These are phyloP conservation scores for Dasyurus viverrinus DNA, from an alignment of 2,113 vertebrate genomes.

Conservation along the genomic window DNA sequence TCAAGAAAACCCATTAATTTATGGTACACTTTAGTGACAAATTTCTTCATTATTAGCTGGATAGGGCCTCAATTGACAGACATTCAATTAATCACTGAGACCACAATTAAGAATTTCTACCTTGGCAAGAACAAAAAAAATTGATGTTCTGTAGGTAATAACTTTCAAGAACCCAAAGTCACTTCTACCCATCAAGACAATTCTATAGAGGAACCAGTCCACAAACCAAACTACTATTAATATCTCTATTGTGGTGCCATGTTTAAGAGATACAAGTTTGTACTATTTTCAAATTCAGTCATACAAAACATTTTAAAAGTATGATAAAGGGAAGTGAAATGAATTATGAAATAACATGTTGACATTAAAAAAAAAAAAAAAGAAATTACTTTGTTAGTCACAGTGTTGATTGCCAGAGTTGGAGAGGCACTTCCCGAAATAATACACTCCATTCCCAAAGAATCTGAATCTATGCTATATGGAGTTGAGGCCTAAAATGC, in stretches of 20 bases:
- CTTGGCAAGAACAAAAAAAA: background rate
- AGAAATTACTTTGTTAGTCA: constrained; percentile 93
- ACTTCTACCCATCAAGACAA: background rate
- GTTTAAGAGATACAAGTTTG: constrained; percentile 36
- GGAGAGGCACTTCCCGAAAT: constrained; percentile 92
- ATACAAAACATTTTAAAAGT: constrained; percentile 43
- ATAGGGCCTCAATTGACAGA: background rate
- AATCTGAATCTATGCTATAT: constrained; percentile 92
- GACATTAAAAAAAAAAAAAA: constrained; percentile 36
- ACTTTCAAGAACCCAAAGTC: constrained; percentile 4
- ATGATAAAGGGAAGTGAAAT: constrained; percentile 64
- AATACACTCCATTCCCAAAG: constrained; percentile 93
- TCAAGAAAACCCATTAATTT: background rate
- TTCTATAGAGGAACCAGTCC: background rate
- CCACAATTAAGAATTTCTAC: background rate
- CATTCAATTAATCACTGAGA: background rate
- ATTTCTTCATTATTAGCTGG: background rate
- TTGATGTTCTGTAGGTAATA: constrained; percentile 8
- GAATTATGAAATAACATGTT: constrained; percentile 65
- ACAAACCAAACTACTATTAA: constrained; percentile 46
- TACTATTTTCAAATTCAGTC: constrained; percentile 47
- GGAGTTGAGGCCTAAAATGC: constrained; percentile 89
- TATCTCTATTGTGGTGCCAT: constrained; percentile 9
- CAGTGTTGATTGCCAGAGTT: constrained; percentile 94
- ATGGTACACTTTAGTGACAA: background rate